These are phyloP conservation scores for Omphaloscelis lunosa DNA, from an alignment of 2,888 invertebrate species.

Conservation along the genomic window DNA sequence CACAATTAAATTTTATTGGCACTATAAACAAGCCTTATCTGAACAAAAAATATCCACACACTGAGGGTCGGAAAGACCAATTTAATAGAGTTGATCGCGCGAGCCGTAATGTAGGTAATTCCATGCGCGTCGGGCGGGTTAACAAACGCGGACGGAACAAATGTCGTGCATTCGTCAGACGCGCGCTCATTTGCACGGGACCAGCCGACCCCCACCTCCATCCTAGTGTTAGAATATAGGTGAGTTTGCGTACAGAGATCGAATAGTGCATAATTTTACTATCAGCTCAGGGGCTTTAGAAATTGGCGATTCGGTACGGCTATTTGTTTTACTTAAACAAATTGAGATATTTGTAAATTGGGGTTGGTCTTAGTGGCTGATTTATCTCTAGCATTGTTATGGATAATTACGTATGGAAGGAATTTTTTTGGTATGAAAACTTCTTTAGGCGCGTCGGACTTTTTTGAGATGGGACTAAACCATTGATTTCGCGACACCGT, in stretches of 20 bases:
- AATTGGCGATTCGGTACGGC: background rate
- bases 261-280: slow-evolving; percentile 54
- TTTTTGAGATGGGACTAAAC: too few species aligned
- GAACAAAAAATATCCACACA: slow-evolving; percentile 67
- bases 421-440: too few species aligned
- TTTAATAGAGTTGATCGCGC: slow-evolving; percentile 72
- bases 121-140: slow-evolving; percentile 66
- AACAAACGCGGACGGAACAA: slow-evolving; percentile 78
- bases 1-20: slow-evolving; percentile 64
- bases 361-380: background rate
- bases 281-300: slow-evolving; percentile 30
- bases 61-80: slow-evolving; percentile 70
- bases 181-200: slow-evolving; percentile 78
- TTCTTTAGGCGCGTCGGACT: too few species aligned
- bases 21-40: slow-evolving; percentile 64
- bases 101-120: slow-evolving; percentile 63
- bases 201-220: slow-evolving; percentile 66
- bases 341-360: slow-evolving; percentile 8
- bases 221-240: slow-evolving; percentile 70
- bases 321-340: slow-evolving; percentile 31
- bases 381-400: background rate
- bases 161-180: slow-evolving; percentile 80
- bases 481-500: too few species aligned
- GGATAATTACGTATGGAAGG: too few species aligned
- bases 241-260: slow-evolving; percentile 55